Conservation (phyloP, 1,140 invertebrate genomes). For the Pristionchus pacificus region DNA sequence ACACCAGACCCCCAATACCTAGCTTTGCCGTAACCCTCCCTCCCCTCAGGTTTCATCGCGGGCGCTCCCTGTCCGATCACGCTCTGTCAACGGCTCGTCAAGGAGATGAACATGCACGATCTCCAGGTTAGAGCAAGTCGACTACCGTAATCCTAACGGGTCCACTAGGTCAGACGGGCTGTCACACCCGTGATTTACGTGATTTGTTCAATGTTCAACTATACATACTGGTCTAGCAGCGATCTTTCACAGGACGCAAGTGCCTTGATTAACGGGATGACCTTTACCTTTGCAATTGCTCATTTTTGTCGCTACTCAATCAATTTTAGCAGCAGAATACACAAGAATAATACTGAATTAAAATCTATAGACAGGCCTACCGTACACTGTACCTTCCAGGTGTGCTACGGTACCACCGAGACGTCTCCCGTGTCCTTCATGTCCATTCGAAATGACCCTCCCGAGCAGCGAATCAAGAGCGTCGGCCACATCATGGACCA, state of each 20-base stretch:
- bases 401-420: conserved; percentile 83
- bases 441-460: conserved; percentile 65
- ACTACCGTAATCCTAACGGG: no score
- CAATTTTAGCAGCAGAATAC: no score
- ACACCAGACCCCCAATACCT: no score
- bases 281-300: no score
- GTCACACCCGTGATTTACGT: background rate
- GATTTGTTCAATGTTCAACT: background rate
- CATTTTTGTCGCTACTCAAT: no score
- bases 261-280: no score
- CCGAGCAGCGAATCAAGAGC: conserved; percentile 68
- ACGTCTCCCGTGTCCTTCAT: conserved; percentile 67
- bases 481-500: conserved; percentile 77
- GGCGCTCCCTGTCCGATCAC: conserved; percentile 73
- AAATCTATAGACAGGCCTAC: background rate
- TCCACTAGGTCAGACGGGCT: background rate
- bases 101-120: conserved; percentile 42
- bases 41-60: conserved; percentile 66
- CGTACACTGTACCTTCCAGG: conserved; percentile 65
- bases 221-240: no score
- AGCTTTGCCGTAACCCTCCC: no score
- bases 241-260: no score
- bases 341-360: background rate
- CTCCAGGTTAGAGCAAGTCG: conserved; percentile 26
- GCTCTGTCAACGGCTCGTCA: conserved; percentile 59